Base-by-base conservation (phyloP, 92 coral and sea anemone genomes). In the Palythoa grandiflora region DNA sequence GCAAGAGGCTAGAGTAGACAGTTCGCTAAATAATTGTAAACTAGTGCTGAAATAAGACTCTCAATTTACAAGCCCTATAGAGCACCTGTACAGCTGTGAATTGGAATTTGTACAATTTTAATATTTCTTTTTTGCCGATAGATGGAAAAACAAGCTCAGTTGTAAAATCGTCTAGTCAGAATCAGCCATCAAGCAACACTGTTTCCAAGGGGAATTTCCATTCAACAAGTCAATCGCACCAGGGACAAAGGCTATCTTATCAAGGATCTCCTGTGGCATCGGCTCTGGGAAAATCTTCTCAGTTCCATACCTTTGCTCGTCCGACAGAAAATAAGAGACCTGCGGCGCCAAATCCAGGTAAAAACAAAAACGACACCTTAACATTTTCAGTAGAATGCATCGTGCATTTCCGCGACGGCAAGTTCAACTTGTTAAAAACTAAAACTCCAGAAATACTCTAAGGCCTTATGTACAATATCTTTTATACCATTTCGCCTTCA, bases 261-360 rank as follows among this genome's bases (percentile, higher is more conserved):
- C 7, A 77, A 19, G 66, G 47, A 57, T 11, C 19, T 20, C 83
- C 83, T 51, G 65, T 52, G 40, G 65, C 37, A 28, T 11, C 19
- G 13, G 86, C 75, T 47, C 60, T 17, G 11, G 86, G 9, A 39
- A 81, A 65, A 16, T 53, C 75, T 39, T 0, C 71, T 54, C 74
- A 68, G 60, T 50, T 47, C 28, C 66, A 81, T 55, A 60, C 75
- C 16, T 65, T 81, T 66, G 86, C 75, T 51, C 75, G 19, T 4
- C 75, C 66, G 39, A 6, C 51, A 40, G 75, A 68, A 81, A 48
- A 44, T 19, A 81, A 47, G 38, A 81, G 52, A 68, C 86, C 86
- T 63, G 74, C 47, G 6, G 3, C 75, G 13, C 73, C 12, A 0
- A 35, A 38, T 48, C 75, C 74, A 81, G 86, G 86, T 81, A 80